Percentiles rank a stretch among this genome's conserved stretches.
phyloP scores from a whole-genome alignment of 2,113 vertebrate species.

The Otis tarda region DNA sequence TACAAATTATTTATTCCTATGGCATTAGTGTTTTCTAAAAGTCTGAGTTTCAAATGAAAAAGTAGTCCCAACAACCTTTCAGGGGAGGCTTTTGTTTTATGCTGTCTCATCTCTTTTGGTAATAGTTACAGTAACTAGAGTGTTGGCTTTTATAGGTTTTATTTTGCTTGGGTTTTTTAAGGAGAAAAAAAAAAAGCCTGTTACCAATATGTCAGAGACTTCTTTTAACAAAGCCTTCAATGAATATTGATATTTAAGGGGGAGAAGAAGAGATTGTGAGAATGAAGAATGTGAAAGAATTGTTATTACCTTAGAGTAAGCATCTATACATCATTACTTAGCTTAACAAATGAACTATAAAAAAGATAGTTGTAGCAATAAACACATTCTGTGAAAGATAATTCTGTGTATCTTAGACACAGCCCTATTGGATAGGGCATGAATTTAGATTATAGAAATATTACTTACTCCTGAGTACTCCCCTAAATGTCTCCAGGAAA shows the following conservation, averaged over 20 bases:
- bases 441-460: constrained; percentile 42
- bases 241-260: not conserved
- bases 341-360: constrained; percentile 20
- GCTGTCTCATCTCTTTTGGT: not conserved
- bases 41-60: not conserved
- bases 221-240: not conserved
- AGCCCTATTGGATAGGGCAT: not conserved
- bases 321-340: not conserved
- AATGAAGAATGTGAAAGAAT: not conserved
- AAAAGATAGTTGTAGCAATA: not conserved
- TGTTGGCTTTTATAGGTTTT: not conserved
- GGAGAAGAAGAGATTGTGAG: not conserved
- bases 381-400: constrained; percentile 5
- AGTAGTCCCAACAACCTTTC: not conserved
- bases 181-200: not conserved
- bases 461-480: constrained; percentile 8
- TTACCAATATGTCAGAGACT: not conserved
- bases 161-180: not conserved
- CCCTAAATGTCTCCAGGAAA: constrained; percentile 9
- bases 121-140: not conserved
- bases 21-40: not conserved
- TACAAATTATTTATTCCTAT: not conserved
- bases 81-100: not conserved
- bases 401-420: not conserved
- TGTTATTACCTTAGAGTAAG: not conserved